Evolutionary conservation across 37 sponge, comb jelly and placozoan species (phyloP).

Genomic region (Halichondria panicea): DNA sequence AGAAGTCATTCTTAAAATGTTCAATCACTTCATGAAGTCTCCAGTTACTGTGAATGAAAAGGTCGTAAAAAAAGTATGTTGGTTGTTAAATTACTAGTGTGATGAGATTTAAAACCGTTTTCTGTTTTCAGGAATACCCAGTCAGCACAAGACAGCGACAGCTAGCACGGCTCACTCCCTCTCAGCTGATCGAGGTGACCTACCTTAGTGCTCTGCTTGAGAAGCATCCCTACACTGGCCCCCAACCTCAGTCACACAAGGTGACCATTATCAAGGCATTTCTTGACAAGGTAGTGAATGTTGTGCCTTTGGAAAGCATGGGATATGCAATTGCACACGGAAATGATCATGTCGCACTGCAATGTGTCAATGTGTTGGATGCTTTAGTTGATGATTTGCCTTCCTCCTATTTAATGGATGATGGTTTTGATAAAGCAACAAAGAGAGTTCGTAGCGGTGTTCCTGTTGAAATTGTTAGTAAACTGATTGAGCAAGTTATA

Average conservation of each 20-base stretch:
- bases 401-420: not conserved
- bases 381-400: not conserved
- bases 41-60: not conserved
- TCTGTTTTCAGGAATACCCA: not conserved
- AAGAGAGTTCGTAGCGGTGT: not conserved
- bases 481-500: not conserved
- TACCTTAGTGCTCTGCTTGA: slow-evolving; percentile 52
- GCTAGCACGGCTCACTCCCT: slow-evolving; percentile 46
- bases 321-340: slow-evolving; percentile 36
- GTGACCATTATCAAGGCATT: slow-evolving; percentile 10
- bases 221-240: not conserved
- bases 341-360: slow-evolving; percentile 10
- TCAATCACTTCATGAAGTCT: not conserved
- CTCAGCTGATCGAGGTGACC: slow-evolving; percentile 31
- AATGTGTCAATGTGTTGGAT: slow-evolving; percentile 30
- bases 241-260: slow-evolving; percentile 2
- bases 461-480: not conserved
- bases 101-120: not conserved
- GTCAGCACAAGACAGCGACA: slow-evolving; percentile 29
- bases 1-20: not conserved
- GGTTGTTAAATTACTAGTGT: not conserved
- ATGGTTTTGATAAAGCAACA: not conserved
- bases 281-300: slow-evolving; percentile 33
- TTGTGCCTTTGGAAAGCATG: slow-evolving; percentile 56
- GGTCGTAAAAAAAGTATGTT: slow-evolving; percentile 7